Percentiles rank a stretch among this genome's conserved stretches.
phyloP scores from a whole-genome alignment of 2,113 vertebrate species.

The Hipposideros armiger region DNA sequence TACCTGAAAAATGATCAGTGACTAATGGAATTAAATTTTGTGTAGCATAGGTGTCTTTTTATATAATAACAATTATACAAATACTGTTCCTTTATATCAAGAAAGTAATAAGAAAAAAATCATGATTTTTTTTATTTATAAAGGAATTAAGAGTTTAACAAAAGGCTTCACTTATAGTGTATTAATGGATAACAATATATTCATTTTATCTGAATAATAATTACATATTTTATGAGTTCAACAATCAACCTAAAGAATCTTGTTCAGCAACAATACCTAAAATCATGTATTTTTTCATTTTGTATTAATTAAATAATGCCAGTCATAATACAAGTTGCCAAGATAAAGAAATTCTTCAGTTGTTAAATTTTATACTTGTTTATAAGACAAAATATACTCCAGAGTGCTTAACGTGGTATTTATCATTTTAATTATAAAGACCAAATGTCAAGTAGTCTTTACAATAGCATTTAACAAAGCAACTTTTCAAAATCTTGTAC shows the following conservation, averaged over 20 bases:
- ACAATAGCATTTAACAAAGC: not conserved
- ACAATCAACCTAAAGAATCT: conserved; percentile 57
- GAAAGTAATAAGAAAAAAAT: conserved; percentile 46
- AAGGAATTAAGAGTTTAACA: conserved; percentile 36
- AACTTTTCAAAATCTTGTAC: not conserved
- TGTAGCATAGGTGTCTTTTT: conserved; percentile 43
- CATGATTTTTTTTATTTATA: not conserved
- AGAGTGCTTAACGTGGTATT: conserved; percentile 19
- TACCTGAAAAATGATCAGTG: conserved; percentile 60
- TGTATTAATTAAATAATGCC: conserved; percentile 72
- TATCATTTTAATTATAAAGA: conserved; percentile 60
- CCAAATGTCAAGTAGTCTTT: conserved; percentile 45
- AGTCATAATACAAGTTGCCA: conserved; percentile 23
- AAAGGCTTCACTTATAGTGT: not conserved
- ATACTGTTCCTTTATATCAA: conserved; percentile 31
- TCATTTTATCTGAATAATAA: conserved; percentile 70
- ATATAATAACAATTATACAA: conserved; percentile 37
- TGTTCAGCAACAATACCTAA: conserved; percentile 12
- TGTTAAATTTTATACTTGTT: conserved; percentile 66
- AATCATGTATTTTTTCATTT: conserved; percentile 67
- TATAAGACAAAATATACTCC: conserved; percentile 68
- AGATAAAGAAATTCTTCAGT: conserved; percentile 51
- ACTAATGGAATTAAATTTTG: conserved; percentile 54
- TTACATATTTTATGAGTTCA: conserved; percentile 54
- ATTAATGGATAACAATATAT: conserved; percentile 35